phyloP scores from a whole-genome alignment of 2,797 vertebrate species.

The Labeo calbasu region DNA sequence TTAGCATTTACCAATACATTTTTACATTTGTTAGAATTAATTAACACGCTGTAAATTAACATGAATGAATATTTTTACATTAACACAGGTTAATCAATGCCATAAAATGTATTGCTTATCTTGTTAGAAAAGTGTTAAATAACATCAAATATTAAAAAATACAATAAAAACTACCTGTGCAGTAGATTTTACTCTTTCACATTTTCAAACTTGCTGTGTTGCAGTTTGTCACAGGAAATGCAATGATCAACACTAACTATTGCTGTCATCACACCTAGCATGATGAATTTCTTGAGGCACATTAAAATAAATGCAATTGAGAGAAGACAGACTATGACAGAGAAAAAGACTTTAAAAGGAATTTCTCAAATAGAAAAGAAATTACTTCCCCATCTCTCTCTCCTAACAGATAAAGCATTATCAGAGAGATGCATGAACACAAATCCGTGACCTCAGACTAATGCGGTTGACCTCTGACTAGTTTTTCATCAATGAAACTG shows the following conservation, averaged over 20 bases:
- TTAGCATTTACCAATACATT: neutral
- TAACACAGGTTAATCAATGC: neutral
- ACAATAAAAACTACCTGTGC: neutral
- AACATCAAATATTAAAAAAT: neutral
- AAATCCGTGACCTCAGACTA: conserved; percentile 8
- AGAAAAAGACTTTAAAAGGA: neutral
- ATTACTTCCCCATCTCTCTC: neutral
- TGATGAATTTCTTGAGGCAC: neutral
- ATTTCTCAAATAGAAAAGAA: neutral
- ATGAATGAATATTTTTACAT: neutral
- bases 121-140: neutral
- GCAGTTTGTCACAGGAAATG: neutral
- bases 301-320: neutral
- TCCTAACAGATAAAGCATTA: neutral
- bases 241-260: neutral
- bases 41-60: neutral
- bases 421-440: neutral
- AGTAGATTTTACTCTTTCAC: neutral
- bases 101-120: neutral
- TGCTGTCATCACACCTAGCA: neutral
- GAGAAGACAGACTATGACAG: too few species aligned
- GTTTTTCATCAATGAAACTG: conserved; percentile 22
- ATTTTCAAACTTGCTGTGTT: neutral
- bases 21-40: neutral
- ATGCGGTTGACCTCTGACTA: conserved; percentile 21